Percentiles rank a stretch among this genome's conserved stretches.
These are phyloP conservation scores for Leptogaster cylindrica DNA, from an alignment of 2,888 invertebrate genomes.

Conservation along the genomic window DNA sequence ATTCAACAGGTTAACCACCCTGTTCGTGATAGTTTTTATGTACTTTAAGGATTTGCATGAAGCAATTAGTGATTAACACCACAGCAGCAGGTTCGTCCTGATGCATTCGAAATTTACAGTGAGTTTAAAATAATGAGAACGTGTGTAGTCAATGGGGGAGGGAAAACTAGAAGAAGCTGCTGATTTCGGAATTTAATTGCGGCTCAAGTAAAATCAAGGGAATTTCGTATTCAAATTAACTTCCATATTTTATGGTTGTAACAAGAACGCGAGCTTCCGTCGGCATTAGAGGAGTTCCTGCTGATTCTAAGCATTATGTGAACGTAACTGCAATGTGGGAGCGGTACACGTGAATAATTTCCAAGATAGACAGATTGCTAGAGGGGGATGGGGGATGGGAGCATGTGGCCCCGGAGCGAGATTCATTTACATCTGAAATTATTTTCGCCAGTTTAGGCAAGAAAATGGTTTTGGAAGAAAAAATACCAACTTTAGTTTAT, in stretches of 20 bases:
- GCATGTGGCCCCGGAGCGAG: background rate
- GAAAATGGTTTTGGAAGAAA: background rate
- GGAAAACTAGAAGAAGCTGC: constrained; percentile 20
- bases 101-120: background rate
- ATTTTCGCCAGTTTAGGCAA: constrained; percentile 17
- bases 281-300: background rate
- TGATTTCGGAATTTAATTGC: constrained; percentile 39
- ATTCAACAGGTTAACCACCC: constrained; percentile 26
- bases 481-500: background rate
- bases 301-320: background rate
- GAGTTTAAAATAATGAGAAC: background rate
- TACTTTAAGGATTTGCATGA: constrained; percentile 26
- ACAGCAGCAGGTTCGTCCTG: background rate
- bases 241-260: constrained; percentile 38
- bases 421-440: constrained; percentile 33
- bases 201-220: constrained; percentile 32
- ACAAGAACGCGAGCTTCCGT: constrained; percentile 32
- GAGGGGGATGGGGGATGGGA: too few species aligned
- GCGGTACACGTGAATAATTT: constrained; percentile 20
- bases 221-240: constrained; percentile 40
- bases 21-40: constrained; percentile 23
- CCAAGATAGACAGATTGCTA: too few species aligned
- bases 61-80: constrained; percentile 35
- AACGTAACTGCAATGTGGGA: constrained; percentile 2
- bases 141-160: background rate